Evolutionary conservation across 2,797 vertebrate species (phyloP), one percentile per base, ranked within the genome.

Genomic region (Bucorvus abyssinicus): DNA sequence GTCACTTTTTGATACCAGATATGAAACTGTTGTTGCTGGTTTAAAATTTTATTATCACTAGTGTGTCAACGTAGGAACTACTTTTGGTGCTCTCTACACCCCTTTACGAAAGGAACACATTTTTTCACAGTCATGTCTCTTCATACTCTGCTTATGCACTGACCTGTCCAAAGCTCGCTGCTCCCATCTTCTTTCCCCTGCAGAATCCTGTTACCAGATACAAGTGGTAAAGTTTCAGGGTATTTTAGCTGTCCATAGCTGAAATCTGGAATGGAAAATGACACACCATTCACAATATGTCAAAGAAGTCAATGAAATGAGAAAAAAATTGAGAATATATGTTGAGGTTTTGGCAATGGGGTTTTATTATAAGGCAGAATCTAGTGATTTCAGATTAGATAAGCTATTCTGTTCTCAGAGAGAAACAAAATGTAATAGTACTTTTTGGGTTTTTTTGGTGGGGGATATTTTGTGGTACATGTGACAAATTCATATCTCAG

Each of bases 101-200:
- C 2, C 23, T 30, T 10, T 38, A 0, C 22, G 17, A 34, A 77
- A 81, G 60, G 10, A 75, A 30, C 0, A 1, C 3, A 3, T 65
- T 81, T 88, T 61, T 53, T 47, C 10, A 14, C 7, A 50, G 42
- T 57, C 12, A 6, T 18, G 6, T 70, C 32, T 91, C 36, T 60
- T 83, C 34, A 12, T 64, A 55, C 5, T 1, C 7, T 68, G 8
- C 16, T 21, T 47, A 9, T 8, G 2, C 12, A 30, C 20, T 79
- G 21, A 59, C 24, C 55, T 60, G 44, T 34, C 55, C 18, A 15
- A 52, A 82, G 32, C 15, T 60, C 12, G 34, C 27, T 61, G 36
- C 19, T 73, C 34, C 13, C 6, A 16, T 40, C 23, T 60, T 64
- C 34, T 61, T 70, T 40, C 22, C 15, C 21, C 20, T 9, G 8